A percentile compares a stretch with the other conserved stretches of the same genome.
Conservation (phyloP, 2,888 invertebrate genomes). For the Scaptomyza reducta region DNA sequence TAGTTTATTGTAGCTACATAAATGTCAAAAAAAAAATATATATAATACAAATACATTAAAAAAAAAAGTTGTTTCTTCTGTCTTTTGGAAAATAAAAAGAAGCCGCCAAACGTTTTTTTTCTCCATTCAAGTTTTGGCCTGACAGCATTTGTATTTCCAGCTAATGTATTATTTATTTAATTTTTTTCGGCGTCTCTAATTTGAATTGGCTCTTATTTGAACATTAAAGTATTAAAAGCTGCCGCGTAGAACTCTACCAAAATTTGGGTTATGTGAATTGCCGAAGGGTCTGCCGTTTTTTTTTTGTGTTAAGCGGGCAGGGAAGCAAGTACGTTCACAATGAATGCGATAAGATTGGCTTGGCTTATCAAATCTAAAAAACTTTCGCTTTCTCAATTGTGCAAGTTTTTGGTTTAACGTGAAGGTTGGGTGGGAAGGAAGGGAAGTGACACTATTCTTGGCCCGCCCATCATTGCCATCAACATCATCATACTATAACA, state of each 20-base stretch:
- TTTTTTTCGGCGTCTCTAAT: constrained; percentile 20
- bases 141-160: constrained; percentile 3
- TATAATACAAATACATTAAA: background rate
- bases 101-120: constrained; percentile 3
- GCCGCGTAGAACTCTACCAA: constrained; percentile 25
- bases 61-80: constrained; percentile 1
- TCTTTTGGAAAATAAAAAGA: constrained; percentile 5
- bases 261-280: constrained; percentile 57
- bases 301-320: background rate
- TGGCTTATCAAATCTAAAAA: constrained; percentile 37
- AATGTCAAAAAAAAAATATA: background rate
- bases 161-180: constrained; percentile 1
- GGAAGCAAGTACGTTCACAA: no score
- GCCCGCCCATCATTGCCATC: constrained; percentile 3
- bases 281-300: constrained; percentile 19
- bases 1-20: background rate
- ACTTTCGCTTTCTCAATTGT: constrained; percentile 61
- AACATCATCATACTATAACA: constrained; percentile 16
- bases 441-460: constrained; percentile 36
- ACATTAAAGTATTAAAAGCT: constrained; percentile 55
- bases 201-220: constrained; percentile 39
- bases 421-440: background rate
- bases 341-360: constrained; percentile 41
- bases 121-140: constrained; percentile 1
- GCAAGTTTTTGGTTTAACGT: constrained; percentile 1